Base-by-base conservation (phyloP, 2,888 invertebrate genomes). In the Trachelus tabidus region DNA sequence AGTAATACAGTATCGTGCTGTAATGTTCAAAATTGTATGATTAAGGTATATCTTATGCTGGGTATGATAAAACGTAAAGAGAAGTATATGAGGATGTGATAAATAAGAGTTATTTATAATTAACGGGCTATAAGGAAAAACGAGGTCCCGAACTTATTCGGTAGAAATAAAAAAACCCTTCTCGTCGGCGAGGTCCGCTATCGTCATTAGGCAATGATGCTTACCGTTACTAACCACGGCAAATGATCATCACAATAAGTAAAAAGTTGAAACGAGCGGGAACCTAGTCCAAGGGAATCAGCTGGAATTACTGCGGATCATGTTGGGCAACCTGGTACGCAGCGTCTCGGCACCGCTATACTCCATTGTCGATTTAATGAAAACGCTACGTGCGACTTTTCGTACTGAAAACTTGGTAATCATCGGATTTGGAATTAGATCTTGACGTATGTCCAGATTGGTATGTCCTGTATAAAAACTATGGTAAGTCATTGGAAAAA, bases 171-270 rank as follows among this genome's bases (percentile, higher is more conserved):
- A 76, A 76, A 69, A 23, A 71, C 56, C 15, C 37, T 34, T 12
- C 34, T 71, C 34, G 33, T 56, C 9, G 30, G n/a, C 12, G n/a
- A 34, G 75, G 75, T 37, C 71, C 31, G 33, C 73, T 34, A 37
- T 74, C 34, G 35, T 37, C 31, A 75, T 78, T 78, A 71, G 73
- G 78, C 73, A 78, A 78, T 56, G 76, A 12, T 56, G 34, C 68
- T 31, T 77, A 77, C 77, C 77, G 77, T 77, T 77, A 77, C 77
- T 33, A 77, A 35, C 34, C 68, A 68, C 75, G 75, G 73, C 77
- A 76, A 76, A 78, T 75, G 56, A 34, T n/a, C n/a, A 15, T 12
- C 68, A 73, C 77, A 40, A 40, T 56, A 33, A 69, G 69, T 69
- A 12, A 37, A 75, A 69, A 33, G 56, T 23, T 56, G 23, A 23